Evolutionary conservation across 23 tunicate species (phyloP), one percentile per base, ranked within the genome.

Genomic region (Diplosoma virens): DNA sequence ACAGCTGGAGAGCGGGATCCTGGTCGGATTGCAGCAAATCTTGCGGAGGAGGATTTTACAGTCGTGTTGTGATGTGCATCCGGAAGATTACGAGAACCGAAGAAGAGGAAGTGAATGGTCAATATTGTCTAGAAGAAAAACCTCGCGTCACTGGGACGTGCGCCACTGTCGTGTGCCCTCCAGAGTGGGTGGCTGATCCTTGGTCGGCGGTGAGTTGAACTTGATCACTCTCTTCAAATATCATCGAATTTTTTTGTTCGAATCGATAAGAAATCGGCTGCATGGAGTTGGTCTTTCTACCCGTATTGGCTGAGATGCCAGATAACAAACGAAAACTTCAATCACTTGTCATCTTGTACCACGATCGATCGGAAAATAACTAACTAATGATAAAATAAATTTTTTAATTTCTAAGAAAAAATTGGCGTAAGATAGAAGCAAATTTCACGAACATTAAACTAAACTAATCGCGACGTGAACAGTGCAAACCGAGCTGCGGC

Each of bases 41-140:
- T n/a, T 95, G 99, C 67, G 99, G 89, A 3, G 99, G 96, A 17
- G 99, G 99, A 0, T 66, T 81, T 61, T 75, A 72, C 58, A 70
- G 65, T 16, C 81, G 96, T 3, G 35, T 56, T 5, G 90, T 92
- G 11, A 37, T 68, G 35, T 95, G 99, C 65, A 82, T 82, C 71
- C 29, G 93, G 23, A 72, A 60, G 2, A 34, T 87, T 2, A 77
- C 89, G 0, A 81, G 45, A 5, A 58, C 79, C 31, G 99, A 95
- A 41, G 96, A 89, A 50, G 93, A 95, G 72, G 75, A 72, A 3
- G 74, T 92, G 18, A 73, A 84, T 37, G 71, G 70, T 0, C 47
- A 55, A 20, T 81, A 82, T 52, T 92, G 97, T 60, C 70, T 77
- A 0, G 87, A 37, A 27, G 53, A 69, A 31, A 76, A 72, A 67